A percentile compares a stretch with the other conserved stretches of the same genome.
Evolutionary conservation across 2,113 vertebrate species (phyloP).

Genomic region (Ammodytes marinus): DNA sequence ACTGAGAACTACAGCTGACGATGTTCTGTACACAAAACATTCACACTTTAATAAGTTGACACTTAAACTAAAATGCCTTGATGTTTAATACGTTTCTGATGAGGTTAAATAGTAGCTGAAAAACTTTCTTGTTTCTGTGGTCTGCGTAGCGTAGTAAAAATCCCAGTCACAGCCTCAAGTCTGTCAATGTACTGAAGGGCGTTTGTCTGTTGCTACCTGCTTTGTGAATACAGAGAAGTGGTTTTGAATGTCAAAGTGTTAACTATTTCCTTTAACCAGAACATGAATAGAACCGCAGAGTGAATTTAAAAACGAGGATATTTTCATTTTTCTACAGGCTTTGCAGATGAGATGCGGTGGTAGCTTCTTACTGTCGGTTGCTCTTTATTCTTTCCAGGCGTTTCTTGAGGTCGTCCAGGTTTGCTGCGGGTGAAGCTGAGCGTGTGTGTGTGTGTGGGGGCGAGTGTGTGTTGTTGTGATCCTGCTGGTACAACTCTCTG

Average conservation of each 20-base stretch:
- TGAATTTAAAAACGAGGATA: slow-evolving; percentile 7
- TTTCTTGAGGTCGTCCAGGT: slow-evolving; percentile 99
- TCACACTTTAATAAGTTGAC: neutral
- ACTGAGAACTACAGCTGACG: slow-evolving; percentile 13
- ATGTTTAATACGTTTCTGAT: neutral
- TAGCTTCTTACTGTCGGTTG: slow-evolving; percentile 89
- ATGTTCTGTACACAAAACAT: slow-evolving; percentile 12
- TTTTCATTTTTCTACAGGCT: slow-evolving; percentile 22
- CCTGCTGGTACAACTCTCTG: slow-evolving; percentile 94
- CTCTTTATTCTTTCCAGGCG: slow-evolving; percentile 99
- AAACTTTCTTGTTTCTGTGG: slow-evolving; percentile 11
- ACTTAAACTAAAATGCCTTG: neutral
- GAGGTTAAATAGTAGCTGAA: slow-evolving; percentile 4
- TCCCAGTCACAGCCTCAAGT: slow-evolving; percentile 4
- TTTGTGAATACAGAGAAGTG: slow-evolving; percentile 5
- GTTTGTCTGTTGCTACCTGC: slow-evolving; percentile 30
- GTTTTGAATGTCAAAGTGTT: slow-evolving; percentile 23
- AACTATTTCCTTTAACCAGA: slow-evolving; percentile 23
- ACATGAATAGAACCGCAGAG: slow-evolving; percentile 40
- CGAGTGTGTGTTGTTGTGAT: slow-evolving; percentile 90
- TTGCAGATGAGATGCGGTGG: neutral
- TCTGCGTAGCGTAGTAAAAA: neutral
- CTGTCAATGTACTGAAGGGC: slow-evolving; percentile 4
- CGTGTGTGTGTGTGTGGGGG: slow-evolving; percentile 83
- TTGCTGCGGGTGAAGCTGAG: slow-evolving; percentile 89